These are phyloP conservation scores for Andrena camellia DNA, from an alignment of 2,888 invertebrate genomes.

Conservation along the genomic window DNA sequence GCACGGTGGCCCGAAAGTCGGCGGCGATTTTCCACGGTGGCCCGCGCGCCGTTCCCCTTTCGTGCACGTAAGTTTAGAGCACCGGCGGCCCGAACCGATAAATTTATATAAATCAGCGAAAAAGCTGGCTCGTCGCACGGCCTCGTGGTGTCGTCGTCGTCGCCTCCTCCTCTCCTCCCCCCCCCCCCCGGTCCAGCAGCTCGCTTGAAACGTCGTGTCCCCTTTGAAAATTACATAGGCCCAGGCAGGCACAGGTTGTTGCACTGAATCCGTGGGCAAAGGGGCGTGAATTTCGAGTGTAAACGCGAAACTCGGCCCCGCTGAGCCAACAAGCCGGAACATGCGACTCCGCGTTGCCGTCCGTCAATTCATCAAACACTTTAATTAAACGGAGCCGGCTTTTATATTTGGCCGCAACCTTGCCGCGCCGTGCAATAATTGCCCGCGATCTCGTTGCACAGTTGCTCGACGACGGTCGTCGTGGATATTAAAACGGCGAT, in stretches of 20 bases:
- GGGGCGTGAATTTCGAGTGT: constrained; percentile 69
- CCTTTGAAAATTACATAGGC: constrained; percentile 57
- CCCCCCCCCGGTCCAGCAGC: constrained; percentile 34
- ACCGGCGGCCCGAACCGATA: constrained; percentile 33
- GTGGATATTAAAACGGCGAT: constrained; percentile 11
- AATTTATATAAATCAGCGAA: constrained; percentile 59
- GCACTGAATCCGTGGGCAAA: constrained; percentile 47
- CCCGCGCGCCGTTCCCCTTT: constrained; percentile 20
- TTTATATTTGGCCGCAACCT: constrained; percentile 74
- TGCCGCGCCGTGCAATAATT: constrained; percentile 60
- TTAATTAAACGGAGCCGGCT: constrained; percentile 74
- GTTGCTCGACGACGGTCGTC: not conserved
- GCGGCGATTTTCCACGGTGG: not conserved
- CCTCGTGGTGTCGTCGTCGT: too few species aligned
- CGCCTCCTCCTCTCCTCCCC: too few species aligned
- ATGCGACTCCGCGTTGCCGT: constrained; percentile 78
- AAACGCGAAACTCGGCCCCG: constrained; percentile 75
- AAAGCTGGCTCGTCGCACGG: constrained; percentile 13
- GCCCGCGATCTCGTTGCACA: not conserved
- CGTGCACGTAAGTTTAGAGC: constrained; percentile 1
- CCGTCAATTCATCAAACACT: constrained; percentile 79
- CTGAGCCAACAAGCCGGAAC: constrained; percentile 71
- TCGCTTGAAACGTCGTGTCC: constrained; percentile 48
- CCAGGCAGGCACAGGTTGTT: constrained; percentile 58
- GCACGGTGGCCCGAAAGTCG: constrained; percentile 4